Conservation (phyloP, 2,888 invertebrate genomes). For the Amorpha juglandis region DNA sequence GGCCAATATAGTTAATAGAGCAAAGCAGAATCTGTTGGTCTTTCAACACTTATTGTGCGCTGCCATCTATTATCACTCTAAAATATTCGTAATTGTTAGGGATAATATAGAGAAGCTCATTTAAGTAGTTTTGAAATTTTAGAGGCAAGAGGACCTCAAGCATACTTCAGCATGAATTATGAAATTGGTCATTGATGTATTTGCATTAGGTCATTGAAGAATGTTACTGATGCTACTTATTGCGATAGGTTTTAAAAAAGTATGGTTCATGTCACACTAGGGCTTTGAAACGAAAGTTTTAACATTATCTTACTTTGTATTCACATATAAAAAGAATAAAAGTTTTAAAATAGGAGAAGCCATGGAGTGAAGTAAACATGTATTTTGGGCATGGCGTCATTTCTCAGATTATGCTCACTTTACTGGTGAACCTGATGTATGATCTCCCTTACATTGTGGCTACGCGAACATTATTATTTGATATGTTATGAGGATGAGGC, state of each 20-base stretch:
- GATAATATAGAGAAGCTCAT: constrained; percentile 22
- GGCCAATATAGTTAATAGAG: constrained; percentile 2
- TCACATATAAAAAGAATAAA: background rate
- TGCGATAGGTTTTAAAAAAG: background rate
- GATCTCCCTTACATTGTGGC: constrained; percentile 22
- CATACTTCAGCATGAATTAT: background rate
- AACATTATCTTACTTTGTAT: background rate
- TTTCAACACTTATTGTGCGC: background rate
- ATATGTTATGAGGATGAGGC: constrained; percentile 14
- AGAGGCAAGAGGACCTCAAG: constrained; percentile 4
- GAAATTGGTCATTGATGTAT: background rate
- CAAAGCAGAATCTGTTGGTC: background rate
- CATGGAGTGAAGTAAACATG: background rate
- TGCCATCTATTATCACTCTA: constrained; percentile 23
- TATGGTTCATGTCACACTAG: constrained; percentile 16
- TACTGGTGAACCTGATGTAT: constrained; percentile 20
- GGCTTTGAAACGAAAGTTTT: background rate
- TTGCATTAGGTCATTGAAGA: background rate
- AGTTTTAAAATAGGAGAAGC: background rate
- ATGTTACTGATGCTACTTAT: constrained; percentile 1
- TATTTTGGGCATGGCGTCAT: constrained; percentile 8
- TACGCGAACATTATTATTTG: background rate
- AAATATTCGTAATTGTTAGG: constrained; percentile 21
- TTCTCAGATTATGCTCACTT: constrained; percentile 4
- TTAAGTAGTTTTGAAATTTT: constrained; percentile 7